phyloP scores from a whole-genome alignment of 2,888 invertebrate genomes.

The Eristalis arbustorum region DNA sequence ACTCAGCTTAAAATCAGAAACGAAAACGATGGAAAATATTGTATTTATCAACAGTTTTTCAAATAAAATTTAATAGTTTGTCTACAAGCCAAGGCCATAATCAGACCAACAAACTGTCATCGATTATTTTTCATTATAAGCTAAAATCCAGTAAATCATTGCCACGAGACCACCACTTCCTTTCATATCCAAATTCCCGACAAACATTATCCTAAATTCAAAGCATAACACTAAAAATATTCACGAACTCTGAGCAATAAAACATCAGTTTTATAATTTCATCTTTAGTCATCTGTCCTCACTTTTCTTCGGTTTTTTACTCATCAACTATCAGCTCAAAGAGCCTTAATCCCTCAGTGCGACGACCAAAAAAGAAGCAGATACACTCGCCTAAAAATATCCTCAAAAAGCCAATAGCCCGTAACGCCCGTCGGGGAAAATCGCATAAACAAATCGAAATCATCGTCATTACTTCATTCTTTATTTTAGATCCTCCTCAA shows the following conservation, averaged over 20 bases:
- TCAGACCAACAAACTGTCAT: too few species aligned
- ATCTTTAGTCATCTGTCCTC: neutral
- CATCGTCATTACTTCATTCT: slow-evolving; percentile 32
- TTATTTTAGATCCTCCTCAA: slow-evolving; percentile 13
- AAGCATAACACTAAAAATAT: too few species aligned
- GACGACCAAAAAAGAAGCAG: neutral
- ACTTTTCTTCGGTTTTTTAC: neutral
- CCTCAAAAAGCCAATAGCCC: neutral
- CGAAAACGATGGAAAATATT: too few species aligned
- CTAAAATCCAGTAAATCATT: too few species aligned
- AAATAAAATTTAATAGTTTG: too few species aligned
- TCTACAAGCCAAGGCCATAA: too few species aligned
- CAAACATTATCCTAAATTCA: too few species aligned
- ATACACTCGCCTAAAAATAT: neutral
- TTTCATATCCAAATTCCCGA: too few species aligned
- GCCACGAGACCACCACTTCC: too few species aligned
- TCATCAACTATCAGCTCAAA: neutral
- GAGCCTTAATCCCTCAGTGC: neutral
- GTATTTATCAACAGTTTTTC: too few species aligned
- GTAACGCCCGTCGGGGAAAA: neutral
- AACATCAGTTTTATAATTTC: neutral
- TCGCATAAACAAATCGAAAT: neutral
- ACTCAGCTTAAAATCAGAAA: too few species aligned
- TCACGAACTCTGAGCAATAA: neutral
- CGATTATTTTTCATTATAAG: too few species aligned